Evolutionary conservation across 2,888 invertebrate genomes (phyloP), one percentile per base, ranked within the genome.

Genomic region (Chaitophorus viminalis): DNA sequence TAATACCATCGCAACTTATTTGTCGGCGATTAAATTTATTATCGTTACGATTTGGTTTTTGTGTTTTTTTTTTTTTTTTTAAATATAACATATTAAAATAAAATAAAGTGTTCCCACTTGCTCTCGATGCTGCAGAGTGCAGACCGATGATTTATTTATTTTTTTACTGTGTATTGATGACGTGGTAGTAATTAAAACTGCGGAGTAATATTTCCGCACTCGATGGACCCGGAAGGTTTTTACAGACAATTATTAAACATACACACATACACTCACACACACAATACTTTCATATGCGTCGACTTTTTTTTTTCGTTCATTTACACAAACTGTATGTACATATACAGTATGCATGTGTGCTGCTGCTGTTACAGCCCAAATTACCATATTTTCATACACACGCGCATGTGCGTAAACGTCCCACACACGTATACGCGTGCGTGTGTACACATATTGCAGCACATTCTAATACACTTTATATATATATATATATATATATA

Each of bases 91-190:
- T 17, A 25, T n/a, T 70, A 52, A 52, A 14, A 54, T 33, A 82
- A 82, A 72, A 52, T 70, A 82, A 72, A 52, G 29, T 17, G 60
- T 54, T 74, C n/a, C 36, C 60, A n/a, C 4, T 36, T 74, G 36
- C 60, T 6, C 54, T 5, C 39, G 8, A 0, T 21, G 52, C 46
- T 2, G n/a, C 74, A n/a, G 78, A 36, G 29, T 2, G n/a, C 74
- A n/a, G 78, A 36, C 46, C 36, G 77, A 81, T 74, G 79, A 81
- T 79, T 87, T 81, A 81, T 87, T 87, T 79, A 87, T 87, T 87
- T 86, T n/a, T 79, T 78, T 54, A 79, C 72, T 29, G 86, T 86
- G 78, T 86, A 87, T 87, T 81, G 87, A 87, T 87, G 87, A 87
- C 60, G 79, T 39, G 74, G 79, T 74, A 87, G 74, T 87, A 81